These are phyloP conservation scores for Euura lappo DNA, from an alignment of 1,140 invertebrate genomes.

Conservation along the genomic window DNA sequence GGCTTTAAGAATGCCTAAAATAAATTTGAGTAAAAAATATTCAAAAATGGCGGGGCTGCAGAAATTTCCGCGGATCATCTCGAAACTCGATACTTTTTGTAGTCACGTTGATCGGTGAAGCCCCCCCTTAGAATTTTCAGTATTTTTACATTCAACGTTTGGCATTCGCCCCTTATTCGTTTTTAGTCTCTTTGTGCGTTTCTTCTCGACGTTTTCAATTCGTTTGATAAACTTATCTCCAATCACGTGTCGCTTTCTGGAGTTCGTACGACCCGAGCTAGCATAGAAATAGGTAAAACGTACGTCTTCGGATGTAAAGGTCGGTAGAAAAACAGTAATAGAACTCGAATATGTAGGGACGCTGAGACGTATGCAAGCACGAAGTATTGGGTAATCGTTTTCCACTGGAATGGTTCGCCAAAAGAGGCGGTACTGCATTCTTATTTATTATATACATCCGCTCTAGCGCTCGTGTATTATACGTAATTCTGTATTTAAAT, in stretches of 20 bases:
- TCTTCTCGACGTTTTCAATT: neutral
- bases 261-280: neutral
- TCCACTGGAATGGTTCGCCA: neutral
- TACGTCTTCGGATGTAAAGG: neutral
- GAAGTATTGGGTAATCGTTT: neutral
- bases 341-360: neutral
- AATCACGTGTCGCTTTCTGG: neutral
- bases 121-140: neutral
- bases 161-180: too few species aligned
- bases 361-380: neutral
- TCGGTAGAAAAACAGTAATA: neutral
- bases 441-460: neutral
- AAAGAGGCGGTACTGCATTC: neutral
- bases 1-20: too few species aligned
- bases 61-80: too few species aligned
- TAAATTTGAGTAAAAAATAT: too few species aligned
- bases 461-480: neutral
- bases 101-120: neutral
- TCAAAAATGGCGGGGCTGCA: too few species aligned
- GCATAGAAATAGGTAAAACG: neutral
- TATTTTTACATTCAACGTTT: too few species aligned
- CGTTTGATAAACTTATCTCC: neutral
- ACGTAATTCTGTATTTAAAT: neutral
- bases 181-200: too few species aligned
- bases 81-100: too few species aligned